Conservation (phyloP, 2,113 vertebrate genomes). For the Bubalus kerabau region DNA sequence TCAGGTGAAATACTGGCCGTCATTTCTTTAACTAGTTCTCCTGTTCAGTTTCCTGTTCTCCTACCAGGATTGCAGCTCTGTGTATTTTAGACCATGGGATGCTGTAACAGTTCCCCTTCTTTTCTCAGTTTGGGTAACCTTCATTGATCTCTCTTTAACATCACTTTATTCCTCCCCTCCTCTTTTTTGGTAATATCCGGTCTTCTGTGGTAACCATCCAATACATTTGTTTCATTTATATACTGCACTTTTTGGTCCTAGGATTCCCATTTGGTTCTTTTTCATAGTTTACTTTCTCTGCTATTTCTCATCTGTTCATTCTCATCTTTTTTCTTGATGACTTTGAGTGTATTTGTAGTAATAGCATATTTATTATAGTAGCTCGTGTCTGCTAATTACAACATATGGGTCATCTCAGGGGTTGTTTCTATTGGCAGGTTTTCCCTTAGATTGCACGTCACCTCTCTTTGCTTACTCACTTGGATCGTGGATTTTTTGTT, state of each 20-base stretch:
- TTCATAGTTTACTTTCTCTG: neutral
- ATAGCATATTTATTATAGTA: neutral
- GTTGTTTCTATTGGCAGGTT: neutral
- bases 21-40: neutral
- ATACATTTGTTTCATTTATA: neutral
- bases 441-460: neutral
- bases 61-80: neutral
- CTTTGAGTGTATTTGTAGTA: neutral
- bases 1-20: neutral
- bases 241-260: neutral
- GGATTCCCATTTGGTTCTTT: neutral
- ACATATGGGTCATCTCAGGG: neutral
- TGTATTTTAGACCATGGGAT: too few relatives aligned
- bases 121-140: neutral
- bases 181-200: neutral
- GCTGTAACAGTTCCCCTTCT: neutral
- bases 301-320: neutral
- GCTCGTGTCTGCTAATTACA: neutral
- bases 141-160: neutral
- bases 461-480: neutral
- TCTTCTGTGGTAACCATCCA: neutral
- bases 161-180: neutral
- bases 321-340: neutral
- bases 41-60: neutral
- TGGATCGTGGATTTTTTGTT: neutral